phyloP scores from a whole-genome alignment of 2,888 invertebrate species.

The Cylindroiulus punctatus region DNA sequence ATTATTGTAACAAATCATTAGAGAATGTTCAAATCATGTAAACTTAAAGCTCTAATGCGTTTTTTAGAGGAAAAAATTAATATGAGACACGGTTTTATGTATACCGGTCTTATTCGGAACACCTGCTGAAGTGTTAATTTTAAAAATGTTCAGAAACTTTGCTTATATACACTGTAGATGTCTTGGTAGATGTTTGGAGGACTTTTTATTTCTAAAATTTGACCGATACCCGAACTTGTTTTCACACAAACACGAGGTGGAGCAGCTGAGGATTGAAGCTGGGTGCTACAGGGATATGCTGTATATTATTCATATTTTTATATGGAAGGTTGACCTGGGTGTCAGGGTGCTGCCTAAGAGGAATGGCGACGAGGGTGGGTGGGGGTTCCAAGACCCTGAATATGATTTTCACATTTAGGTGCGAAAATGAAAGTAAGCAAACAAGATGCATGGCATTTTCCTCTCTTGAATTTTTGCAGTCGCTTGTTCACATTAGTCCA shows the following conservation, averaged over 20 bases:
- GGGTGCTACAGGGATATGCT: background rate
- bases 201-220: background rate
- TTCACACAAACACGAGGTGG: background rate
- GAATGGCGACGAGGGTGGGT: slow-evolving; percentile 15
- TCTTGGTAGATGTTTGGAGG: background rate
- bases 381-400: slow-evolving; percentile 9
- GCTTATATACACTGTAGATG: background rate
- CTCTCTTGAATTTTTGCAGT: slow-evolving; percentile 26
- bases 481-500: slow-evolving; percentile 43
- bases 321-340: slow-evolving; percentile 5
- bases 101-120: no score
- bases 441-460: background rate
- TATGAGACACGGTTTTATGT: no score
- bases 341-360: slow-evolving; percentile 9
- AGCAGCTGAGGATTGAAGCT: background rate
- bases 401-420: slow-evolving; percentile 16
- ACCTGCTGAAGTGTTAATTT: no score
- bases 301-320: slow-evolving; percentile 44
- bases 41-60: no score
- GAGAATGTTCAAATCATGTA: no score
- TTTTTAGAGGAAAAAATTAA: no score
- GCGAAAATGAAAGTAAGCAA: slow-evolving; percentile 35
- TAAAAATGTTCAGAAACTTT: no score
- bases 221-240: background rate
- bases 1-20: no score